Conservation (phyloP, 2,113 vertebrate species). For the Hiodon tergisus region DNA sequence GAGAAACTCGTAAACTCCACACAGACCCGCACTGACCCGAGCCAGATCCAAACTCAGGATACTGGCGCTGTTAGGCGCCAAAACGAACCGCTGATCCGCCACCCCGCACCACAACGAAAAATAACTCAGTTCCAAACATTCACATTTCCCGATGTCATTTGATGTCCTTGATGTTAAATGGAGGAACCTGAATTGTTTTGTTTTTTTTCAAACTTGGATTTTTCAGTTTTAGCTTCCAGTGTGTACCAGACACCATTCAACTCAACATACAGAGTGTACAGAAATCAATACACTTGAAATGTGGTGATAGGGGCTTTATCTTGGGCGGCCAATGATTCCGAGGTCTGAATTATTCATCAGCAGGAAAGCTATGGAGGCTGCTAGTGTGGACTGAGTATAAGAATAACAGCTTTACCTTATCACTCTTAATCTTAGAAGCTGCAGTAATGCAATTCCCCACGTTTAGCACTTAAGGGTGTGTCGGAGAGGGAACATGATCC, state of each 20-base stretch:
- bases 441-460: constrained; percentile 76
- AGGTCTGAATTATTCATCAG: constrained; percentile 84
- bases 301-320: constrained; percentile 75
- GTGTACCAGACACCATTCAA: constrained; percentile 57
- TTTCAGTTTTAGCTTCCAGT: constrained; percentile 47
- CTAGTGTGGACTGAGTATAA: constrained; percentile 65
- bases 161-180: constrained; percentile 38
- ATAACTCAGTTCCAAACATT: neutral
- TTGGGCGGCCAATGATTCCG: constrained; percentile 77
- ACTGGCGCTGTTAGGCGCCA: neutral
- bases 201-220: constrained; percentile 39
- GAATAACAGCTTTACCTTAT: constrained; percentile 79
- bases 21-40: no score
- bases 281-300: constrained; percentile 79
- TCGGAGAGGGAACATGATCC: constrained; percentile 70
- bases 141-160: constrained; percentile 1
- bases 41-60: no score
- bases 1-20: no score
- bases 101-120: neutral
- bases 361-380: constrained; percentile 66
- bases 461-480: constrained; percentile 76
- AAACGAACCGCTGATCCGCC: neutral
- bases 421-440: constrained; percentile 75
- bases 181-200: constrained; percentile 26
- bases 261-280: constrained; percentile 55